Base-by-base conservation (phyloP, 2,113 vertebrate species). In the Stigmatopora nigra region DNA sequence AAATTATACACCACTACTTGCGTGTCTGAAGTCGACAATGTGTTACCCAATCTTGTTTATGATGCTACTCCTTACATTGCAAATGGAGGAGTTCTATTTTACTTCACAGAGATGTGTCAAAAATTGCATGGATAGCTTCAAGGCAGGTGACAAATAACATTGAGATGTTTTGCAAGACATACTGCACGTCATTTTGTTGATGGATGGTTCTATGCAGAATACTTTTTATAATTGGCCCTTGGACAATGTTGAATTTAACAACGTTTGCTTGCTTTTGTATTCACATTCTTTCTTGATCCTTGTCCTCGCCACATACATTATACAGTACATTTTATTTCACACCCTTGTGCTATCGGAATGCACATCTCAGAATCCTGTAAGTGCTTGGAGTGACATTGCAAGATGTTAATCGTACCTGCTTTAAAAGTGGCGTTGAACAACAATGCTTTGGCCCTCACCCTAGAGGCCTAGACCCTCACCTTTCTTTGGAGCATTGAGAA, bases 21-120 rank as follows among this genome's bases (percentile, higher is more conserved):
- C 58, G 41, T 20, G 58, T 12, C 3, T 60, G 19, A 12, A 41
- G 7, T 1, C 3, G 13, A 45, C 13, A 2, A 15, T 8, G 17
- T 61, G 59, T 61, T 45, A 61, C 20, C 38, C 41, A 22, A 2
- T 22, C 59, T 31, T 16, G 14, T 16, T 31, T 16, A 45, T 45
- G 12, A n/a, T 20, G 36, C 36, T 60, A 17, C 38, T 60, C 38
- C 5, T 60, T 41, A 44, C 58, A 60, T 61, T 61, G 12, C 38
- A 45, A 45, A 61, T 14, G 38, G 13, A 7, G 19, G n/a, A 61
- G 4, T 38, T 60, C 25, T 56, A 3, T 12, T 12, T 63, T 69
- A 83, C 71, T 51, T 82, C 75, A 78, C 78, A 79, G 68, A 36
- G 38, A 67, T 38, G 47, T 74, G 64, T 72, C 53, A 78, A 64